A percentile compares a stretch with the other conserved stretches of the same genome.
These are phyloP conservation scores for Falcunculus frontatus DNA, from an alignment of 2,113 vertebrate species.

Conservation along the genomic window DNA sequence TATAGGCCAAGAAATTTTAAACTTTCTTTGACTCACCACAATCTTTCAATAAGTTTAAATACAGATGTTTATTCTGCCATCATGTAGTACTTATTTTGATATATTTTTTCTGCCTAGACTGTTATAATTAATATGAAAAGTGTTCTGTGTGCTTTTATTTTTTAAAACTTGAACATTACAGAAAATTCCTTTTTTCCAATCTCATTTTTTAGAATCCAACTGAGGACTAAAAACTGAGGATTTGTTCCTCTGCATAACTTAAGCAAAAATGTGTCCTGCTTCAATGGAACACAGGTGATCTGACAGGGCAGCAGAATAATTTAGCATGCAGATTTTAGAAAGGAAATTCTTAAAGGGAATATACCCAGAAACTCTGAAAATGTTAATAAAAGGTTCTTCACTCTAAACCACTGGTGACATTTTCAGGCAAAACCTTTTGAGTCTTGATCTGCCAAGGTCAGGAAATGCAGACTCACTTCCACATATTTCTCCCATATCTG, in stretches of 20 bases:
- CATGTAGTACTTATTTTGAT: neutral
- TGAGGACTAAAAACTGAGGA: neutral
- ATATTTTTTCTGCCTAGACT: neutral
- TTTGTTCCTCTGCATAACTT: slow-evolving; percentile 4
- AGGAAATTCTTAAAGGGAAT: slow-evolving; percentile 18
- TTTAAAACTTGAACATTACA: neutral
- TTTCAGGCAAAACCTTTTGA: slow-evolving; percentile 34
- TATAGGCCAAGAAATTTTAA: neutral
- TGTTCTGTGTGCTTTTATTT: neutral
- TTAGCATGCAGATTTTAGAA: slow-evolving; percentile 30
- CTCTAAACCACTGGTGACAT: slow-evolving; percentile 18
- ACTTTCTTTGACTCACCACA: neutral
- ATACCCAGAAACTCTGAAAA: slow-evolving; percentile 50
- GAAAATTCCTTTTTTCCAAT: neutral
- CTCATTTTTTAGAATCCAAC: neutral
- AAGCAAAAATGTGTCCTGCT: slow-evolving; percentile 14
- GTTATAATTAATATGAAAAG: neutral
- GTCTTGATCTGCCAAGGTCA: slow-evolving; percentile 36
- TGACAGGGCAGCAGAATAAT: slow-evolving; percentile 21
- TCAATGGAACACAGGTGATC: slow-evolving; percentile 5
- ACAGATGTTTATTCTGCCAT: neutral
- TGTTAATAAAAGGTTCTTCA: slow-evolving; percentile 38
- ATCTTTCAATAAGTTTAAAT: neutral
- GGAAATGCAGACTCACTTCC: neutral
- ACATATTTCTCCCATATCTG: neutral